Base-by-base conservation (phyloP, 1,140 invertebrate genomes). In the Chironomus striatipennis region DNA sequence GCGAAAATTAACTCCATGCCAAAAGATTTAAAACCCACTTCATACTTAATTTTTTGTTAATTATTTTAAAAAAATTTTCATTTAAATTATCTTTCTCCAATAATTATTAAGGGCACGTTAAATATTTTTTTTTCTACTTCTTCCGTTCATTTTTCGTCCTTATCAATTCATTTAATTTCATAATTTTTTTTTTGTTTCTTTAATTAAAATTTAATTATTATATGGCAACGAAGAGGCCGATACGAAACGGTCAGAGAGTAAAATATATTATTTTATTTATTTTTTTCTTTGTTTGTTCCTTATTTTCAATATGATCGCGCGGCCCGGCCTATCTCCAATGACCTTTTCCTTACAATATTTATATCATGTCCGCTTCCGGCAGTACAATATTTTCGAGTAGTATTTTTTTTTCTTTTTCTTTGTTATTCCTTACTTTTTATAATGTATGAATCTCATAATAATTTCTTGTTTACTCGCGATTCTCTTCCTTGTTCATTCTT, bases 71-170 rank as follows among this genome's bases (percentile, higher is more conserved):
- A 34, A 2, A 2, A 2, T 34, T 34, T 34, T 34, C 24, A 34
- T 34, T 34, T 34, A 34, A 34, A 34, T 34, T 34, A 34, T 12
- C 12, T 57, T 57, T n/a, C 12, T 57, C 47, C 47, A 57, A 57
- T 70, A 70, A 70, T 70, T 70, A 70, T 70, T 70, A 70, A 70
- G 65, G 65, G 65, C 65, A 70, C 65, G 65, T 70, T 70, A 18
- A 70, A n/a, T n/a, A n/a, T 18, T 8, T 21, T 9, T 70, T 70
- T 70, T 70, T 5, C 24, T 34, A 20, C 65, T 57, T 34, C 24
- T 5, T 34, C 24, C 24, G 24, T 34, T 34, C 24, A 34, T 34
- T 34, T n/a, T 57, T 57, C n/a, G 47, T 57, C 47, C n/a, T n/a
- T n/a, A 57, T 57, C 47, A 57, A 10, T 57, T 70, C 17, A 9